Evolutionary conservation across 2,888 invertebrate species (phyloP).

Genomic region (Drosophila silvestris): DNA sequence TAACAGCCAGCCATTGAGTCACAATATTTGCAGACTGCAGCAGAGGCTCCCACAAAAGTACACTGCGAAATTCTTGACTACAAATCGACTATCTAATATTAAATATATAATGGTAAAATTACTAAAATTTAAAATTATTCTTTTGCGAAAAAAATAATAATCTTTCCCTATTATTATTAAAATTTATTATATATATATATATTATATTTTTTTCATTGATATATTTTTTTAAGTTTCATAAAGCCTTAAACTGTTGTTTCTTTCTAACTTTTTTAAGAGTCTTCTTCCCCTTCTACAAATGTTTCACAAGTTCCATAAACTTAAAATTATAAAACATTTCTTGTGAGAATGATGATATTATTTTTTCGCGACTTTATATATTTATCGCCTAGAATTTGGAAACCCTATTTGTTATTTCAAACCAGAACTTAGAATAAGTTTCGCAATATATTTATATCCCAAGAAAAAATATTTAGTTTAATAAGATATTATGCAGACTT

Average conservation of each 20-base stretch:
- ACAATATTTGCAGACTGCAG: not conserved
- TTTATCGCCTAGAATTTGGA: not conserved
- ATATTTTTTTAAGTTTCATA: not conserved
- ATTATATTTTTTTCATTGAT: not conserved
- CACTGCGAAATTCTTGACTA: not conserved
- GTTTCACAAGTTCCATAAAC: not conserved
- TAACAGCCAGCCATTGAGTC: conserved; percentile 4
- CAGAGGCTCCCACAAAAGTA: conserved; percentile 10
- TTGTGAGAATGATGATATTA: not conserved
- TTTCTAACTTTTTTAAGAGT: not conserved
- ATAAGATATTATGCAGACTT: not conserved
- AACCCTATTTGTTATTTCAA: not conserved
- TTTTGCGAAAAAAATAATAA: not conserved
- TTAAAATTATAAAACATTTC: not conserved
- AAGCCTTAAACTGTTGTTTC: not conserved
- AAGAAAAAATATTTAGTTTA: not conserved
- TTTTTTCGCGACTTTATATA: not conserved
- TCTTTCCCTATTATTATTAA: not conserved
- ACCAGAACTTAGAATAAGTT: not conserved
- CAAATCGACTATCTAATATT: not conserved
- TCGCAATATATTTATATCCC: not conserved
- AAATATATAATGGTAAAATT: not conserved
- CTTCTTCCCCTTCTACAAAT: not conserved
- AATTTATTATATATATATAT: not conserved
- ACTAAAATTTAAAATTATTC: not conserved